Percentiles rank a stretch among this genome's conserved stretches.
Conservation (phyloP, 2,797 vertebrate species). For the Mallotus villosus region DNA sequence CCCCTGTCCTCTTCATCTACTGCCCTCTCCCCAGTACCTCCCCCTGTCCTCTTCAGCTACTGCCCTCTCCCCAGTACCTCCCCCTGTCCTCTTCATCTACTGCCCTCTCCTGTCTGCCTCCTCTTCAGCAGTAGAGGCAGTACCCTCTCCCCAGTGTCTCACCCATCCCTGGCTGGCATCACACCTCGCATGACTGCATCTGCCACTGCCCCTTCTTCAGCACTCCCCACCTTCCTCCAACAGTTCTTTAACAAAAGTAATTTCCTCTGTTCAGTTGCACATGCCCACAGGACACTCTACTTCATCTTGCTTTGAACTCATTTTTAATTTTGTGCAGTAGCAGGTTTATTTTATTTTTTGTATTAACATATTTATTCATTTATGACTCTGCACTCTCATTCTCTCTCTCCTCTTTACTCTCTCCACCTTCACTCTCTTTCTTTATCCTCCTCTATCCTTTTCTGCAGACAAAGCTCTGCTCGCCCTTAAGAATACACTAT, state of each 20-base stretch:
- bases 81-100: no score
- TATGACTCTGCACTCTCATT: slow-evolving; percentile 58
- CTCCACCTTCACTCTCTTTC: slow-evolving; percentile 3
- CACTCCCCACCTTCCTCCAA: not conserved
- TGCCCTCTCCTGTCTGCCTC: not conserved
- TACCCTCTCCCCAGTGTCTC: not conserved
- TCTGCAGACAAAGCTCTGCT: slow-evolving; percentile 5
- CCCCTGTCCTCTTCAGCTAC: not conserved
- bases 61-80: no score
- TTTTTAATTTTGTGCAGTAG: slow-evolving; percentile 67
- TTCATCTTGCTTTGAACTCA: slow-evolving; percentile 73
- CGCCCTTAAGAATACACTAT: slow-evolving; percentile 56
- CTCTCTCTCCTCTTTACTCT: slow-evolving; percentile 3
- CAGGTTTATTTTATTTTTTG: slow-evolving; percentile 51
- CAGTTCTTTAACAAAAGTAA: slow-evolving; percentile 16
- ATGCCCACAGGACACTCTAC: slow-evolving; percentile 63
- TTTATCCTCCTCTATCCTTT: slow-evolving; percentile 32
- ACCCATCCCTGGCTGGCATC: not conserved
- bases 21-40: no score
- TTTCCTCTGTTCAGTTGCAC: slow-evolving; percentile 57
- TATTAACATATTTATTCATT: slow-evolving; percentile 74
- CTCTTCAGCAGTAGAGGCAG: not conserved
- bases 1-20: no score
- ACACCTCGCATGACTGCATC: slow-evolving; percentile 12
- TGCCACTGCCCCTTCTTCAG: not conserved